These are phyloP conservation scores for Mellilla xanthometata DNA, from an alignment of 2,888 invertebrate species.

Conservation along the genomic window DNA sequence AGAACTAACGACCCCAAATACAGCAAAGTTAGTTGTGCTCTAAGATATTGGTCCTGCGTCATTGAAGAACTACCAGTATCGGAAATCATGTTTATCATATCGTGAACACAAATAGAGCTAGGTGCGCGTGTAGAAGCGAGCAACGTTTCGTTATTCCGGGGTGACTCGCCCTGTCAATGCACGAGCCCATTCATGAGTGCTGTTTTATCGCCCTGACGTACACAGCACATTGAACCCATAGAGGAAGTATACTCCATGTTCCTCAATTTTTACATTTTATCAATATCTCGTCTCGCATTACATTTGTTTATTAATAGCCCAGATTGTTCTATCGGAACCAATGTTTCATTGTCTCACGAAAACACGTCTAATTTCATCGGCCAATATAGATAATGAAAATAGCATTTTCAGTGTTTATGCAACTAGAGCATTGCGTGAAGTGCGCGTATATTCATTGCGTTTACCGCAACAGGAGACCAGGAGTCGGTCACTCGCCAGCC, in stretches of 20 bases:
- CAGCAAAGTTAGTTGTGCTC: no score
- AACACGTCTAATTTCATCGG: not conserved
- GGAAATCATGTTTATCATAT: not conserved
- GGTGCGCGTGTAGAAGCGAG: slow-evolving; percentile 31
- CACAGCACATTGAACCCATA: slow-evolving; percentile 74
- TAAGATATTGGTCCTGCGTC: no score
- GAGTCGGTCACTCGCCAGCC: slow-evolving; percentile 59
- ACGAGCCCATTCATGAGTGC: slow-evolving; percentile 67
- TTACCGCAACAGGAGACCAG: slow-evolving; percentile 39
- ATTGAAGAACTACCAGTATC: no score
- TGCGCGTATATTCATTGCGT: slow-evolving; percentile 13
- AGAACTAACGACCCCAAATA: no score
- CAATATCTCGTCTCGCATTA: slow-evolving; percentile 45
- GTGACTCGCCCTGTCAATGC: slow-evolving; percentile 71
- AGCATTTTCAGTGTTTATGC: slow-evolving; percentile 2
- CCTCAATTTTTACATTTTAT: slow-evolving; percentile 61
- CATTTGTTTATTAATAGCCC: slow-evolving; percentile 39
- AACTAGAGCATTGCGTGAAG: slow-evolving; percentile 23
- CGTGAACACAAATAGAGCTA: slow-evolving; percentile 13
- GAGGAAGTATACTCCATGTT: slow-evolving; percentile 70
- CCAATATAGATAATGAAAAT: not conserved
- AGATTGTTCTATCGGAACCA: not conserved
- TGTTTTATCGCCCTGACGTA: slow-evolving; percentile 75
- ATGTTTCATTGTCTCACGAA: not conserved
- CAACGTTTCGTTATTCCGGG: slow-evolving; percentile 55